A percentile compares a stretch with the other conserved stretches of the same genome.
Conservation (phyloP, 2,888 invertebrate species). For the Margaritifera margaritifera region DNA sequence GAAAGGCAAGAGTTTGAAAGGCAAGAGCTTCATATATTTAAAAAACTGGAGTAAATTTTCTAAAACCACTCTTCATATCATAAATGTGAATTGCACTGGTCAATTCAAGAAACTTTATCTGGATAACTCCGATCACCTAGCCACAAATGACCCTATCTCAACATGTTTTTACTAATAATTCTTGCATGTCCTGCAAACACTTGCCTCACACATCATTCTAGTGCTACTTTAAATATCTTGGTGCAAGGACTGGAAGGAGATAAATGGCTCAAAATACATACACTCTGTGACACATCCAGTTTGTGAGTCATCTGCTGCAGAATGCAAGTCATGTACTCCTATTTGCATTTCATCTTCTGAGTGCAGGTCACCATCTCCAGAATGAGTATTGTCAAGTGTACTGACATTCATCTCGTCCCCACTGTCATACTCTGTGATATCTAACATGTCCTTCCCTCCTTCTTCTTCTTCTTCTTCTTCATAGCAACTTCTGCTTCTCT, state of each 20-base stretch:
- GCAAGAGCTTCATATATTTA: too few relatives aligned
- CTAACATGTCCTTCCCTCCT: too few relatives aligned
- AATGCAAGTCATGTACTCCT: background rate
- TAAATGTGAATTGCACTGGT: too few relatives aligned
- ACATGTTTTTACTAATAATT: background rate
- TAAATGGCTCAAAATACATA: too few relatives aligned
- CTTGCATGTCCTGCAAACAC: background rate
- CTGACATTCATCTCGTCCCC: constrained; percentile 3
- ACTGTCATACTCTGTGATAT: background rate
- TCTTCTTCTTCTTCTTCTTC: too few relatives aligned
- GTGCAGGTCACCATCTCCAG: background rate
- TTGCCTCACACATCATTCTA: background rate
- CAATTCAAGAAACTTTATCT: too few relatives aligned
- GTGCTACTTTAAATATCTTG: background rate
- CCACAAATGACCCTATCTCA: background rate
- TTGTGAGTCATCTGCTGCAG: background rate
- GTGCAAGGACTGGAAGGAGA: background rate
- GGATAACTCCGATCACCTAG: too few relatives aligned
- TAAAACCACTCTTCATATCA: too few relatives aligned
- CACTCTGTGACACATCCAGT: too few relatives aligned
- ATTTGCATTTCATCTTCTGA: background rate
- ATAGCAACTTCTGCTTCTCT: too few relatives aligned
- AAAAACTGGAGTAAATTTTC: too few relatives aligned
- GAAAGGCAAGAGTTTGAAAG: too few relatives aligned
- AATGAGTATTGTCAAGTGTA: constrained; percentile 2